Conservation (phyloP, 1,140 invertebrate species). For the Drosophila burlai region DNA sequence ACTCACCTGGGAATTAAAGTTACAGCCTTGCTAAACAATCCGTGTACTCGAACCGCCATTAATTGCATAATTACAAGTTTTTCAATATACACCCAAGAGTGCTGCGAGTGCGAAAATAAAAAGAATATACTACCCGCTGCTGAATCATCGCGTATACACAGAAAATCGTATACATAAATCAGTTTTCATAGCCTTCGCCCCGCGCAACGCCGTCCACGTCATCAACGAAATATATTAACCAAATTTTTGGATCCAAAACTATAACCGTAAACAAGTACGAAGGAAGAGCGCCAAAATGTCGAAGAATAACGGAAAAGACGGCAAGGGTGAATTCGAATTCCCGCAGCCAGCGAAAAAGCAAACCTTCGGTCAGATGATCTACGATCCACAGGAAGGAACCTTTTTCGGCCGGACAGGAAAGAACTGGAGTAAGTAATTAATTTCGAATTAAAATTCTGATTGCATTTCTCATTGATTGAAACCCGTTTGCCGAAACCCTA, state of each 20-base stretch:
- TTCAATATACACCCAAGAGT: slow-evolving; percentile 34
- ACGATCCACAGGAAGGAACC: slow-evolving; percentile 88
- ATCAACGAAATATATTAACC: slow-evolving; percentile 43
- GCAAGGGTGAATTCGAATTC: slow-evolving; percentile 86
- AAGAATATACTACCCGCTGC: slow-evolving; percentile 35
- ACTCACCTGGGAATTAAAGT: slow-evolving; percentile 2
- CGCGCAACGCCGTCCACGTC: slow-evolving; percentile 55
- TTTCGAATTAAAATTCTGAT: neutral
- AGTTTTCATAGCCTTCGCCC: slow-evolving; percentile 49
- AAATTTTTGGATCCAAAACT: slow-evolving; percentile 40
- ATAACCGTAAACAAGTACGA: slow-evolving; percentile 32
- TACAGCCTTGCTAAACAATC: neutral
- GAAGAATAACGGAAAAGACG: slow-evolving; percentile 74
- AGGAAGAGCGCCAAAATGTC: slow-evolving; percentile 67
- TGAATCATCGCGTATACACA: slow-evolving; percentile 42
- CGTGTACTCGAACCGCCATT: slow-evolving; percentile 9
- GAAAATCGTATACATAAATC: slow-evolving; percentile 39
- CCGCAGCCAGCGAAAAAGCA: slow-evolving; percentile 86
- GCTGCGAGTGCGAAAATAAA: slow-evolving; percentile 43
- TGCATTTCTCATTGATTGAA: neutral
- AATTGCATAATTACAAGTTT: slow-evolving; percentile 58
- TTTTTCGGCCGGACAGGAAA: slow-evolving; percentile 89
- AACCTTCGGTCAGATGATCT: slow-evolving; percentile 87
- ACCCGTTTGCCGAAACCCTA: too few relatives aligned
- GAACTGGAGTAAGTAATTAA: slow-evolving; percentile 90